These are phyloP conservation scores for Poecilia picta DNA, from an alignment of 2,797 vertebrate genomes.

Conservation along the genomic window DNA sequence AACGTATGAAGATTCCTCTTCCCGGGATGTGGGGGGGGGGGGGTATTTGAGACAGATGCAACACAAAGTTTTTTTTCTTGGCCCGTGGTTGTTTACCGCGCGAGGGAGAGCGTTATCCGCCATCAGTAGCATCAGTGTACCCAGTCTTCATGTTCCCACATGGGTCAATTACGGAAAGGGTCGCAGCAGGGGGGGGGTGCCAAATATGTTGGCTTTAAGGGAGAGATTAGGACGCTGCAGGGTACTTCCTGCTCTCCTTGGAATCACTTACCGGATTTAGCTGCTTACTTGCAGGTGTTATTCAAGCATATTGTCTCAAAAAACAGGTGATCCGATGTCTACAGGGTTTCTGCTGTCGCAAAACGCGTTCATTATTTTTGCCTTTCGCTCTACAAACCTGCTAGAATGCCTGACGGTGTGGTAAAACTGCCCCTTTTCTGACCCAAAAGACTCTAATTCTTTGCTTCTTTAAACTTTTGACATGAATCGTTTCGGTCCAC, in stretches of 20 bases:
- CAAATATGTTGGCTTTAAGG: constrained; percentile 28
- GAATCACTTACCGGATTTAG: not conserved
- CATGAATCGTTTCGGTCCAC: not conserved
- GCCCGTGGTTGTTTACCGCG: constrained; percentile 62
- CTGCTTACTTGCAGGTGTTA: not conserved
- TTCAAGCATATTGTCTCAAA: not conserved
- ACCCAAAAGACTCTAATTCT: not conserved
- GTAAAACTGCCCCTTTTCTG: not conserved
- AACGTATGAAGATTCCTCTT: constrained; percentile 26
- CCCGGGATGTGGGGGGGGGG: constrained; percentile 14
- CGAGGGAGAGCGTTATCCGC: constrained; percentile 45
- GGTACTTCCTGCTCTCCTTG: not conserved
- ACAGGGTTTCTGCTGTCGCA: not conserved
- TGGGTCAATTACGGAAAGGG: constrained; percentile 65
- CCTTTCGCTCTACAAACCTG: not conserved
- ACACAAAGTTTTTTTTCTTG: constrained; percentile 51
- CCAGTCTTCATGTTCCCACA: constrained; percentile 49
- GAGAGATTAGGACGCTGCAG: constrained; percentile 14
- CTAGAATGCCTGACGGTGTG: no score
- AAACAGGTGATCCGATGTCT: not conserved
- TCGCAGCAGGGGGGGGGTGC: constrained; percentile 38
- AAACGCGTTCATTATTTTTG: not conserved
- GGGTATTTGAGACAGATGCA: constrained; percentile 39
- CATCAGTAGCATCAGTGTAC: constrained; percentile 51
- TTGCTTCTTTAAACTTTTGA: not conserved